Conservation (phyloP, 2,797 vertebrate genomes). For the Ceryle rudis region DNA sequence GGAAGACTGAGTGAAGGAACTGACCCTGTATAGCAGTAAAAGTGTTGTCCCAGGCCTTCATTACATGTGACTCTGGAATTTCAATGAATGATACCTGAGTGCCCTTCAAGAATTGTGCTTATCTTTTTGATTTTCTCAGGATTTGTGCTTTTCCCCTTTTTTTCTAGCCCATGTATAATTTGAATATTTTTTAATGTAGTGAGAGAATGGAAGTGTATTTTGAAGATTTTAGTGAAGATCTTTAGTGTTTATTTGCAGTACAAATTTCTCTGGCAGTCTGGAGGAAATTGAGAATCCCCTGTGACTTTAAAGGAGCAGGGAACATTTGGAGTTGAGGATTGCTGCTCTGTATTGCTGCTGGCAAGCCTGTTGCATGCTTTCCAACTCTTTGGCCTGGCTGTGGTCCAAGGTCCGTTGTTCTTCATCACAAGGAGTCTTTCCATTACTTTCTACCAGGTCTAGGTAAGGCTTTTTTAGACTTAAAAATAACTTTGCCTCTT, state of each 20-base stretch:
- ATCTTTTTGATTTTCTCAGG: neutral
- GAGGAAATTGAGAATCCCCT: neutral
- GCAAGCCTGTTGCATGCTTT: neutral
- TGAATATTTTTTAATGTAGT: neutral
- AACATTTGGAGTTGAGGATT: neutral
- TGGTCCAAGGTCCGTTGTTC: neutral
- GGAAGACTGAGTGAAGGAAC: neutral
- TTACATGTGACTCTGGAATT: neutral
- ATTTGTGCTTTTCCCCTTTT: neutral
- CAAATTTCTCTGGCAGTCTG: neutral
- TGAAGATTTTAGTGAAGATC: neutral
- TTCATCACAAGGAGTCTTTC: neutral
- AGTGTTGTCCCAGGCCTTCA: neutral
- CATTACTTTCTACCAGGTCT: neutral
- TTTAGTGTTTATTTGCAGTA: neutral
- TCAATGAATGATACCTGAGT: neutral
- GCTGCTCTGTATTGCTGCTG: neutral
- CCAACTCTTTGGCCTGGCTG: neutral
- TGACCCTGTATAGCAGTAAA: neutral
- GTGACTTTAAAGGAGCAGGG: neutral
- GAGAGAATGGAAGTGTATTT: neutral
- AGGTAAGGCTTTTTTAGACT: neutral
- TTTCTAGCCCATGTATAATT: neutral
- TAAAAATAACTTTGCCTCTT: neutral
- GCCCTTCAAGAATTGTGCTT: neutral